A percentile compares a stretch with the other conserved stretches of the same genome.
phyloP scores from a whole-genome alignment of 2,888 invertebrate species.

The Papilio gigon region DNA sequence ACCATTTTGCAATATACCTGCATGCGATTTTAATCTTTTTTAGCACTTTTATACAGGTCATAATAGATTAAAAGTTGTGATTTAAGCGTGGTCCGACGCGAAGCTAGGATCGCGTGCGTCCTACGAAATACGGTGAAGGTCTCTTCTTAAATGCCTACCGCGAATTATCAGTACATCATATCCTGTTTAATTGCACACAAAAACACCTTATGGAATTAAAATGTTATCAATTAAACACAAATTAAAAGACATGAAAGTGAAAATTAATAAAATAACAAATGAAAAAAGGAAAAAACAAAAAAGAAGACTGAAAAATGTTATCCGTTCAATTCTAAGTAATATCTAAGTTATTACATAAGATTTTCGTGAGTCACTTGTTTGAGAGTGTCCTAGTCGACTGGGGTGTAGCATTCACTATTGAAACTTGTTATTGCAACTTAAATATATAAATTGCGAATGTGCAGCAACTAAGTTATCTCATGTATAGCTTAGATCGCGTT shows the following conservation, averaged over 20 bases:
- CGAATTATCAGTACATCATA: constrained; percentile 45
- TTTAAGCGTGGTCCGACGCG: constrained; percentile 37
- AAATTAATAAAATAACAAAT: not conserved
- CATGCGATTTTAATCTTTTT: constrained; percentile 28
- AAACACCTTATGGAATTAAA: constrained; percentile 40
- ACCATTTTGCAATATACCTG: not conserved
- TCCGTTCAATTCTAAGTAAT: no score
- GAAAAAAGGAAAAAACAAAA: not conserved
- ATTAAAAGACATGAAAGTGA: not conserved
- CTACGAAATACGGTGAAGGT: constrained; percentile 46
- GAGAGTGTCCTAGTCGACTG: not conserved
- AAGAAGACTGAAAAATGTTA: no score
- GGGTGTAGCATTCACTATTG: constrained; percentile 29
- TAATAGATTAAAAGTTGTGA: constrained; percentile 30
- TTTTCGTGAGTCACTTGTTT: constrained; percentile 3
- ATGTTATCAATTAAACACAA: constrained; percentile 11
- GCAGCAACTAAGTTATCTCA: constrained; percentile 24
- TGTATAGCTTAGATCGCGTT: constrained; percentile 23
- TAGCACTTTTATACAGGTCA: constrained; percentile 11
- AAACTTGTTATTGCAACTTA: constrained; percentile 33
- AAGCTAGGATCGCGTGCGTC: constrained; percentile 44
- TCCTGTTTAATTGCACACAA: constrained; percentile 47
- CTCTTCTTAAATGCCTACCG: constrained; percentile 44
- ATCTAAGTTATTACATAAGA: not conserved
- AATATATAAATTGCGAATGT: constrained; percentile 17